These are phyloP conservation scores for Hypomecis atomaria DNA, from an alignment of 2,888 invertebrate genomes.

Conservation along the genomic window DNA sequence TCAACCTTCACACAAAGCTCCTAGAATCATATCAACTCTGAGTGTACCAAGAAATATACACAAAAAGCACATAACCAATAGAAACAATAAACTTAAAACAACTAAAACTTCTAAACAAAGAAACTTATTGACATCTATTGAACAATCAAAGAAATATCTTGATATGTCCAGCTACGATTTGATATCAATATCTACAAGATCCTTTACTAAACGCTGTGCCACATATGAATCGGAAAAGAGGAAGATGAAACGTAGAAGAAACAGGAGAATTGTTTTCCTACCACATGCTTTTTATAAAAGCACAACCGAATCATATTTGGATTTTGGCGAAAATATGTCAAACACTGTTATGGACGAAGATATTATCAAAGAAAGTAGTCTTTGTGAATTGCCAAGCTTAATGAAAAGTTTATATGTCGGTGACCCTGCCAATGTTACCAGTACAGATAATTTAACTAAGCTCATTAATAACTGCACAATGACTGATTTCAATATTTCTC, in stretches of 20 bases:
- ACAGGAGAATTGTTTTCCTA: slow-evolving; percentile 48
- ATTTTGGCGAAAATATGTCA: slow-evolving; percentile 29
- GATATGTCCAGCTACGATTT: slow-evolving; percentile 59
- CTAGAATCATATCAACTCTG: slow-evolving; percentile 67
- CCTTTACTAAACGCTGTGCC: slow-evolving; percentile 55
- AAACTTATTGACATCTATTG: slow-evolving; percentile 48
- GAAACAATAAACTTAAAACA: background rate
- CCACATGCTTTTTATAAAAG: slow-evolving; percentile 50
- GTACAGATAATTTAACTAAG: slow-evolving; percentile 40
- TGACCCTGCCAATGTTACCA: slow-evolving; percentile 45
- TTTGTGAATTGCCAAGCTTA: slow-evolving; percentile 54
- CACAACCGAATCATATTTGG: slow-evolving; percentile 42
- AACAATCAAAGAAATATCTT: slow-evolving; percentile 45
- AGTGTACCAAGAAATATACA: slow-evolving; percentile 68
- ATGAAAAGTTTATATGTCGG: slow-evolving; percentile 52
- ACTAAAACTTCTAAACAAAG: slow-evolving; percentile 45
- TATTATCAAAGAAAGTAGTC: slow-evolving; percentile 24
- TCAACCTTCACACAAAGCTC: slow-evolving; percentile 49
- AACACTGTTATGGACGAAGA: slow-evolving; percentile 16
- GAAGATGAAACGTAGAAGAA: slow-evolving; percentile 36
- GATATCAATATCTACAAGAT: slow-evolving; percentile 60
- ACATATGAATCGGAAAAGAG: slow-evolving; percentile 43
- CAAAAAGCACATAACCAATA: slow-evolving; percentile 32
- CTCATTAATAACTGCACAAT: slow-evolving; percentile 47
- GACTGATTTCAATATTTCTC: slow-evolving; percentile 43